Conservation (phyloP, 1,140 invertebrate species). For the Octopus bimaculoides region DNA sequence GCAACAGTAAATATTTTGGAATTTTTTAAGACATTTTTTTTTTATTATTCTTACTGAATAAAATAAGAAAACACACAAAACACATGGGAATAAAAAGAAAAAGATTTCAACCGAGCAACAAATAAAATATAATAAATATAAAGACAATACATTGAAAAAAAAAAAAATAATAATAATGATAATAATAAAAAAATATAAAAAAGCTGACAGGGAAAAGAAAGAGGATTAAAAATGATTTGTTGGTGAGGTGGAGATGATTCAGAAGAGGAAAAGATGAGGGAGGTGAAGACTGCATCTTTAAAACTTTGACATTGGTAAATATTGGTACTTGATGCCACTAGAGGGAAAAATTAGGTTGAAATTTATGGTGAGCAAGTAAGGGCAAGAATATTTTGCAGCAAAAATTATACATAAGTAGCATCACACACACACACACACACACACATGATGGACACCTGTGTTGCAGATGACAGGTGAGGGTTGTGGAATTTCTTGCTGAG, state of each 20-base stretch:
- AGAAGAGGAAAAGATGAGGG: not conserved
- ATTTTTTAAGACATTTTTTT: too few relatives aligned
- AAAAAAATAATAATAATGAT: not conserved
- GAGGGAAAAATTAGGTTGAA: too few relatives aligned
- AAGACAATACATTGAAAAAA: not conserved
- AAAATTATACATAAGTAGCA: too few relatives aligned
- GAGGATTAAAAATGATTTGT: not conserved
- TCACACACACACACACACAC: too few relatives aligned
- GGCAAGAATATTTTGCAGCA: too few relatives aligned
- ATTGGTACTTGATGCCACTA: too few relatives aligned
- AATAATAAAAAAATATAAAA: not conserved
- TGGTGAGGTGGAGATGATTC: not conserved
- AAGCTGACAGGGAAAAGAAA: not conserved
- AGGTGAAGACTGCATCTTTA: not conserved
- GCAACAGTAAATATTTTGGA: too few relatives aligned
- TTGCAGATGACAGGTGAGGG: too few relatives aligned
- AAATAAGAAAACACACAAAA: slow-evolving; percentile 26
- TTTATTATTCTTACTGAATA: not conserved
- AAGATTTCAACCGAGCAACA: not conserved
- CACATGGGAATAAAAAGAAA: slow-evolving; percentile 14
- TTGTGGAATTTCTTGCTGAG: too few relatives aligned
- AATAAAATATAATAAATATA: not conserved
- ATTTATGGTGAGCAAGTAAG: too few relatives aligned
- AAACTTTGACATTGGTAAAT: too few relatives aligned
- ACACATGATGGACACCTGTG: too few relatives aligned